A percentile compares a stretch with the other conserved stretches of the same genome.
Conservation (phyloP, 2,113 vertebrate genomes). For the Salvelinus fontinalis region DNA sequence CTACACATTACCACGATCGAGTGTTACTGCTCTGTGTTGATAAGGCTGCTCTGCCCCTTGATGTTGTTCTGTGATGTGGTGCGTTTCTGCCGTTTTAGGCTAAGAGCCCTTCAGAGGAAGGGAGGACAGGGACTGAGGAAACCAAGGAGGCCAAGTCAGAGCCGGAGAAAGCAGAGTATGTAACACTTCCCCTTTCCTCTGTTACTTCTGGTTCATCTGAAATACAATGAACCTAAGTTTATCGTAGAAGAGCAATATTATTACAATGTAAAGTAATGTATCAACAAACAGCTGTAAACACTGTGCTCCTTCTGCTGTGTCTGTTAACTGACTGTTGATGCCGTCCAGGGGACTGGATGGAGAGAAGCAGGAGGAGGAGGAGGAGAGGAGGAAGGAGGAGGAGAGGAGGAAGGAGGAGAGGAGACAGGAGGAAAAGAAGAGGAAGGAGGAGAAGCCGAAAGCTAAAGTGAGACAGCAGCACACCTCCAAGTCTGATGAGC, state of each 20-base stretch:
- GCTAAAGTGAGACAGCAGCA: constrained; percentile 79
- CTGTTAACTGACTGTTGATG: background rate
- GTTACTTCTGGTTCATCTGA: background rate
- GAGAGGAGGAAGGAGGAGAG: no score
- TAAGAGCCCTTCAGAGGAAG: constrained; percentile 63
- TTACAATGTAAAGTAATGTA: background rate
- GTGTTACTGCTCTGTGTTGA: background rate
- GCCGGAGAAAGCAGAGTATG: constrained; percentile 85
- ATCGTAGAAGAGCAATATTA: background rate
- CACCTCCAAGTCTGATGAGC: constrained; percentile 82
- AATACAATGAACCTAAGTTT: background rate
- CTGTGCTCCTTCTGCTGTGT: background rate
- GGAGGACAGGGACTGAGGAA: constrained; percentile 76
- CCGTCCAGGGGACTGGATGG: constrained; percentile 62
- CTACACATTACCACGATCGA: constrained; percentile 9
- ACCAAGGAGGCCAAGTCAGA: constrained; percentile 77
- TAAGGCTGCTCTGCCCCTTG: background rate
- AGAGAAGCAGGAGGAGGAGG: constrained; percentile 77
- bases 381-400: constrained; percentile 72
- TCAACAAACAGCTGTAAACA: no score
- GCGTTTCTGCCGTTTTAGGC: constrained; percentile 64
- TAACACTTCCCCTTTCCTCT: constrained; percentile 22
- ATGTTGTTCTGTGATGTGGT: background rate
- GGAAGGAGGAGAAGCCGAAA: constrained; percentile 80
- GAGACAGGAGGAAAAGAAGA: constrained; percentile 75